Percentiles rank a stretch among this genome's conserved stretches.
Evolutionary conservation across 2,113 vertebrate species (phyloP).

Genomic region (Toxostoma redivivum): DNA sequence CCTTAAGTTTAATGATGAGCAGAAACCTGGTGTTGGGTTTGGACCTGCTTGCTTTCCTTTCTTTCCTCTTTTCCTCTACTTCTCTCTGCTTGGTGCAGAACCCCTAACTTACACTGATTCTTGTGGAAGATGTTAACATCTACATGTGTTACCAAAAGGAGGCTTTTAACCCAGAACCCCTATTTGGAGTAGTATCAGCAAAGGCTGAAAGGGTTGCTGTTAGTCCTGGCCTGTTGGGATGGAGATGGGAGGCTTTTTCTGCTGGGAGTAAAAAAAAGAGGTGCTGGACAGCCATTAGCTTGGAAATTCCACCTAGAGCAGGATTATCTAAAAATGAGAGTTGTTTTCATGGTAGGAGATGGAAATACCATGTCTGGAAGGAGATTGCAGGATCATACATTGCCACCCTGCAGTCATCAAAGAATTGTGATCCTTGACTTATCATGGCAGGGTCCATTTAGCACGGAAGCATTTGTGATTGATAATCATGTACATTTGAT

Average conservation of each 20-base stretch:
- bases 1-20: background rate
- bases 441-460: background rate
- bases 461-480: background rate
- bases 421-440: background rate
- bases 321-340: background rate
- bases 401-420: background rate
- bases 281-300: background rate
- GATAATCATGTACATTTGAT: background rate
- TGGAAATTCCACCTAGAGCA: background rate
- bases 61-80: background rate
- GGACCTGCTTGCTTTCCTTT: background rate
- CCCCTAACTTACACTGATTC: background rate
- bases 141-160: background rate
- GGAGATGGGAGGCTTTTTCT: accelerated
- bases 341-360: background rate
- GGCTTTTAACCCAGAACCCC: background rate
- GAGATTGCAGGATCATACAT: background rate
- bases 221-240: background rate
- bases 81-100: background rate
- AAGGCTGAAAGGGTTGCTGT: background rate
- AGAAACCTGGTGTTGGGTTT: background rate
- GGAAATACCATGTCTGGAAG: background rate
- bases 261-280: background rate
- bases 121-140: background rate
- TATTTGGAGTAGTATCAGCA: background rate